These are phyloP conservation scores for Crotophaga sulcirostris DNA, from an alignment of 2,113 vertebrate species.

Conservation along the genomic window DNA sequence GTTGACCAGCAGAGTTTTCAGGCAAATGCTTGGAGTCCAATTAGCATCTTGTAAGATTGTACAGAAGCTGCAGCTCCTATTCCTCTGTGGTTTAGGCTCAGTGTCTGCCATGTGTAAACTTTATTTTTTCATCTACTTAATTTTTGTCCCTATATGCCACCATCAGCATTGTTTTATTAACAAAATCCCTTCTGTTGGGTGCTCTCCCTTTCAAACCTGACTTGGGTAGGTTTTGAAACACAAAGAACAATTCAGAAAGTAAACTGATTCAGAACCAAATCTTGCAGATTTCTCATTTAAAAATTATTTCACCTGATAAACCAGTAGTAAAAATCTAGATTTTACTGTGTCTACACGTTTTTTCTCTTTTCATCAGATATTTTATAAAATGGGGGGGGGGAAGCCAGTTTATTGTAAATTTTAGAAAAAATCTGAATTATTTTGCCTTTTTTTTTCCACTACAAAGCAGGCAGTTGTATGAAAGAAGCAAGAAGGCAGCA, in stretches of 20 bases:
- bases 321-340: not conserved
- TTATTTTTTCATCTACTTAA: not conserved
- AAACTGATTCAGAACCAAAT: not conserved
- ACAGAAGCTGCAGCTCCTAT: not conserved
- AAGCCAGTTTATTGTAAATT: not conserved
- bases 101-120: not conserved
- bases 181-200: not conserved
- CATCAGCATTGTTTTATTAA: not conserved
- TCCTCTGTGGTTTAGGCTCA: not conserved
- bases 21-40: not conserved
- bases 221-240: not conserved
- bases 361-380: not conserved
- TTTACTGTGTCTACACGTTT: not conserved
- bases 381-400: not conserved
- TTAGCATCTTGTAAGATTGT: not conserved
- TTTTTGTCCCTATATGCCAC: not conserved
- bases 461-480: not conserved
- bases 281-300: not conserved
- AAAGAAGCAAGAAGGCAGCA: not conserved
- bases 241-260: not conserved
- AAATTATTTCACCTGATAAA: not conserved
- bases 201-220: not conserved
- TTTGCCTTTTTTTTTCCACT: not conserved
- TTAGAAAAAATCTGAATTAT: not conserved
- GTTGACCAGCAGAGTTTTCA: slow-evolving; percentile 25